phyloP scores from a whole-genome alignment of 2,113 vertebrate species.

The Fukomys damarensis region DNA sequence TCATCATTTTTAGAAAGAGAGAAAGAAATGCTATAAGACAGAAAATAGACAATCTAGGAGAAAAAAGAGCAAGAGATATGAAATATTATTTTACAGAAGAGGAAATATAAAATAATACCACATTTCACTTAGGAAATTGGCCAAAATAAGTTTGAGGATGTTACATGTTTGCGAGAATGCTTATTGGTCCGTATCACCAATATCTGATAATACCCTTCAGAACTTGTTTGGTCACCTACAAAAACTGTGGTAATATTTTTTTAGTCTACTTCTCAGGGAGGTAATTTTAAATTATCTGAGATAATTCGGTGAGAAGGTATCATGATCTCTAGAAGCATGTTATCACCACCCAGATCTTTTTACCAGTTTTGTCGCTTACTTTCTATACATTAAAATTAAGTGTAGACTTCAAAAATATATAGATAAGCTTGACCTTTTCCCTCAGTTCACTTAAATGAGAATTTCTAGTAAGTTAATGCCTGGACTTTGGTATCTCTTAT shows the following conservation, averaged over 20 bases:
- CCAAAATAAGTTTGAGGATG: neutral
- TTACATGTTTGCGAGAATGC: neutral
- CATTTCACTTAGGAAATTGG: neutral
- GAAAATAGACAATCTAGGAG: neutral
- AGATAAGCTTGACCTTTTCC: neutral
- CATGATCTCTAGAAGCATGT: neutral
- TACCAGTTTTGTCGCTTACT: neutral
- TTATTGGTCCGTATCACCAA: neutral
- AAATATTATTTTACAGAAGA: neutral
- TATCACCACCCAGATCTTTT: neutral
- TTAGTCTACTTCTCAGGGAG: slow-evolving; percentile 12
- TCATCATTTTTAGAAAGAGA: neutral
- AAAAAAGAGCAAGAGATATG: neutral
- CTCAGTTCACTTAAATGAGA: slow-evolving; percentile 12
- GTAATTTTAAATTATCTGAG: slow-evolving; percentile 7
- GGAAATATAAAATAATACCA: neutral
- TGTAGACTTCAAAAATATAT: neutral
- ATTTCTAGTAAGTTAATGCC: neutral
- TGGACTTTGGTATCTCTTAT: neutral
- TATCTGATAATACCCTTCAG: neutral
- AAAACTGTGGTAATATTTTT: neutral
- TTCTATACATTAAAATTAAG: slow-evolving; percentile 1
- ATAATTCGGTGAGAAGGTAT: neutral
- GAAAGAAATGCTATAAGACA: neutral
- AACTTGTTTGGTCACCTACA: neutral